A percentile compares a stretch with the other conserved stretches of the same genome.
Conservation (phyloP, 2,888 invertebrate species). For the Ophioninae sp. region DNA sequence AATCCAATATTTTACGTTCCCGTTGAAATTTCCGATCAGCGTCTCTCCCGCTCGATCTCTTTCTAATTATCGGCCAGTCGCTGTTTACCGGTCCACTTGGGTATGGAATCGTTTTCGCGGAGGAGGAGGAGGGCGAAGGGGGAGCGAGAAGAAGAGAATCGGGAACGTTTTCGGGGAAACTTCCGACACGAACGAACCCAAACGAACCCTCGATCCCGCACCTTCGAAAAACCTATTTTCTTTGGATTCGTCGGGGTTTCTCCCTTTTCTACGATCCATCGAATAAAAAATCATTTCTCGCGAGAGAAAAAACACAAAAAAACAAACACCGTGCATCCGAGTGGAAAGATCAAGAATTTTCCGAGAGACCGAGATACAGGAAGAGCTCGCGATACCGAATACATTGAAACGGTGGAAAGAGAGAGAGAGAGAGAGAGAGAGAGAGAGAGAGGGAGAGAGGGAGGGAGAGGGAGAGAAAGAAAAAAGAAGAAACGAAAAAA, state of each 20-base stretch:
- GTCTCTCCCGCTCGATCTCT: slow-evolving; percentile 25
- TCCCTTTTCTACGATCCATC: not conserved
- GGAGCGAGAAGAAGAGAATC: no score
- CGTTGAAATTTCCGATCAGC: slow-evolving; percentile 45
- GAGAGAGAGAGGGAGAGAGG: no score
- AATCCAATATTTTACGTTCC: slow-evolving; percentile 39
- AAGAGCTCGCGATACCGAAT: slow-evolving; percentile 18
- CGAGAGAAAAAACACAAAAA: not conserved
- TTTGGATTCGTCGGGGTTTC: not conserved
- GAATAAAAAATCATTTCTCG: not conserved
- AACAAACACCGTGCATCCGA: not conserved
- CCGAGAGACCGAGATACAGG: not conserved
- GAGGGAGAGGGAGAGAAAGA: no score
- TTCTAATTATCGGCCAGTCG: not conserved
- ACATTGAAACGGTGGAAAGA: not conserved
- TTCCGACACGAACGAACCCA: no score
- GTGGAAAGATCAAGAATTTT: not conserved
- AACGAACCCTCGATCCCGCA: no score
- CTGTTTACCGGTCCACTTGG: slow-evolving; percentile 5
- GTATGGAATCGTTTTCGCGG: not conserved
- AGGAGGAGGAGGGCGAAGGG: not conserved
- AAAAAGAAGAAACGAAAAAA: not conserved
- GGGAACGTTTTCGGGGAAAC: no score
- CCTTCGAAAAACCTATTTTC: not conserved
- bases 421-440: no score